Evolutionary conservation across 2,888 invertebrate species (phyloP).

Genomic region (Temnothorax ravouxi): DNA sequence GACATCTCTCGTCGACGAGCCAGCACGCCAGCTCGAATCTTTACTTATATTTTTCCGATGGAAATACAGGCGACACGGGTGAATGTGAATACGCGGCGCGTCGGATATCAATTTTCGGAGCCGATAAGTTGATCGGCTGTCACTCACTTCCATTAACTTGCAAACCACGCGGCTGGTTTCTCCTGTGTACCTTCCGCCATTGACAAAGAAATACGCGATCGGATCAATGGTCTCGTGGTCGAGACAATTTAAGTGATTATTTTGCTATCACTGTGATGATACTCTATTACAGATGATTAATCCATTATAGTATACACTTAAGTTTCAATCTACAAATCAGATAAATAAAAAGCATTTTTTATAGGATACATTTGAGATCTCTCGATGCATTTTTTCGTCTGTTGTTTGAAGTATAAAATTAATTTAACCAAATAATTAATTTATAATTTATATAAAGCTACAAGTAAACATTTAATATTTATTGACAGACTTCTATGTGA

Average conservation of each 20-base stretch:
- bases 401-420: neutral
- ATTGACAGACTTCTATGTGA: neutral
- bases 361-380: neutral
- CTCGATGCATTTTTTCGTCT: neutral
- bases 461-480: neutral
- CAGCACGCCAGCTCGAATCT: constrained; percentile 50
- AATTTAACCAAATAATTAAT: neutral
- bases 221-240: constrained; percentile 17
- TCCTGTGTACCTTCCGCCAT: neutral
- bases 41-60: constrained; percentile 66
- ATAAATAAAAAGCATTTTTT: neutral
- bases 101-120: constrained; percentile 77
- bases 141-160: constrained; percentile 55
- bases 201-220: constrained; percentile 4
- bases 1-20: constrained; percentile 45
- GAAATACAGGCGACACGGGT: constrained; percentile 25
- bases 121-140: constrained; percentile 79
- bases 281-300: neutral
- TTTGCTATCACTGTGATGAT: neutral
- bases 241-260: constrained; percentile 23
- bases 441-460: neutral
- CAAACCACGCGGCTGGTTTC: constrained; percentile 24
- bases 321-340: neutral
- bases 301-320: neutral
- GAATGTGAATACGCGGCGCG: constrained; percentile 60